phyloP scores from a whole-genome alignment of 2,113 vertebrate species.

The Chaetodon trifascialis region DNA sequence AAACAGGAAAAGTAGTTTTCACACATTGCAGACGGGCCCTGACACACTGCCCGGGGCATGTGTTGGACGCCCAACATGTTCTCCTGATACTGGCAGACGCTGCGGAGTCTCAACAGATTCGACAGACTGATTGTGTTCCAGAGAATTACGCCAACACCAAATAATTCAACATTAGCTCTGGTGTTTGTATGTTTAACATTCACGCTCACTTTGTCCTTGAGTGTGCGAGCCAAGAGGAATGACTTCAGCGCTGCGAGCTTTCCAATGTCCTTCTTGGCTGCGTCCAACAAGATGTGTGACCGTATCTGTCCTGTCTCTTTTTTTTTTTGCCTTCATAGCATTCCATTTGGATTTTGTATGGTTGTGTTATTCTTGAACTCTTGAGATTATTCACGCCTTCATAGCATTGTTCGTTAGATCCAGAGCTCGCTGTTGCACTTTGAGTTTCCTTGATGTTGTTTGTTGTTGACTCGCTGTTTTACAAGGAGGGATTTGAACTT shows the following conservation, averaged over 20 bases:
- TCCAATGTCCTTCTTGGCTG: conserved; percentile 33
- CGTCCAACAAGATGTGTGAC: conserved; percentile 25
- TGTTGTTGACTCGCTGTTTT: conserved; percentile 40
- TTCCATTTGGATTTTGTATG: conserved; percentile 43
- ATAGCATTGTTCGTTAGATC: conserved; percentile 3
- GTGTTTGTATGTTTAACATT: conserved; percentile 57
- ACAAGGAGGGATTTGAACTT: conserved; percentile 14
- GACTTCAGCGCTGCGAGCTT: conserved; percentile 62
- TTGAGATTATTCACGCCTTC: conserved; percentile 7
- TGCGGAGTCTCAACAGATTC: conserved; percentile 38
- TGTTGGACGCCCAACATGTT: conserved; percentile 38
- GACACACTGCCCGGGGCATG: conserved; percentile 46
- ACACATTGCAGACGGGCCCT: conserved; percentile 32
- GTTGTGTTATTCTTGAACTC: conserved; percentile 11
- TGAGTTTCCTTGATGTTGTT: conserved; percentile 38
- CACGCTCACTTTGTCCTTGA: conserved; percentile 35
- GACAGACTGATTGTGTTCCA: conserved; percentile 68
- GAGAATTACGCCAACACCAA: conserved; percentile 69
- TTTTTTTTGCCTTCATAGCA: conserved; percentile 17
- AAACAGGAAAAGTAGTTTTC: conserved; percentile 39
- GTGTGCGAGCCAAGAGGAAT: conserved; percentile 49
- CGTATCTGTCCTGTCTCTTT: conserved; percentile 13
- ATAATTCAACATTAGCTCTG: conserved; percentile 37
- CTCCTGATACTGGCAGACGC: conserved; percentile 38
- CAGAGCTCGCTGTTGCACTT: conserved; percentile 36